phyloP scores from a whole-genome alignment of 1,140 invertebrate genomes.

The Drosophila sechellia region DNA sequence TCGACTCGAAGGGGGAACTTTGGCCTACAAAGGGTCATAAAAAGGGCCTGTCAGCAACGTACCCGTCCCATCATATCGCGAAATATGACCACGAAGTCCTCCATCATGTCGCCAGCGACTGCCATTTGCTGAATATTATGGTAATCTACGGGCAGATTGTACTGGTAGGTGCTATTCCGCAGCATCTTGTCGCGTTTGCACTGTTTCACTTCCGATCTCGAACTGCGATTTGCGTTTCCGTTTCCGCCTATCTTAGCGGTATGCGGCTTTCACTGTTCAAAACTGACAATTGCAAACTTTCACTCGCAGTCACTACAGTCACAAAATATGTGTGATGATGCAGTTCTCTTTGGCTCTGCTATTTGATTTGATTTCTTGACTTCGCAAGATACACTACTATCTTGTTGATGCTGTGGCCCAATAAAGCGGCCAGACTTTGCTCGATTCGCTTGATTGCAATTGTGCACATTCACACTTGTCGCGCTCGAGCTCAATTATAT shows the following conservation, averaged over 20 bases:
- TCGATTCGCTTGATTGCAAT: constrained; percentile 46
- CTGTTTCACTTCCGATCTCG: constrained; percentile 19
- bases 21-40: background rate
- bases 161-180: constrained; percentile 72
- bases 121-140: constrained; percentile 83
- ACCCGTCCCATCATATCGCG: constrained; percentile 87
- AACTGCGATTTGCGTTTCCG: constrained; percentile 37
- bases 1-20: background rate
- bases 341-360: constrained; percentile 21
- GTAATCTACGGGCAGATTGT: constrained; percentile 80
- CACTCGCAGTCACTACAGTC: constrained; percentile 43
- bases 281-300: constrained; percentile 60
- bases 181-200: constrained; percentile 60
- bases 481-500: constrained; percentile 69
- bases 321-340: constrained; percentile 24
- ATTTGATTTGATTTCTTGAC: no score
- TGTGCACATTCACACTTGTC: constrained; percentile 47
- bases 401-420: constrained; percentile 30
- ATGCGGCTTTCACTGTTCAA: constrained; percentile 62
- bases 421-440: constrained; percentile 40
- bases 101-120: constrained; percentile 86
- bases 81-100: constrained; percentile 87
- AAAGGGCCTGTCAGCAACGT: constrained; percentile 48
- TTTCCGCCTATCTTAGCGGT: constrained; percentile 43
- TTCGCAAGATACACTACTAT: constrained; percentile 11